These are phyloP conservation scores for Alcis repandata DNA, from an alignment of 2,888 invertebrate species.

Conservation along the genomic window DNA sequence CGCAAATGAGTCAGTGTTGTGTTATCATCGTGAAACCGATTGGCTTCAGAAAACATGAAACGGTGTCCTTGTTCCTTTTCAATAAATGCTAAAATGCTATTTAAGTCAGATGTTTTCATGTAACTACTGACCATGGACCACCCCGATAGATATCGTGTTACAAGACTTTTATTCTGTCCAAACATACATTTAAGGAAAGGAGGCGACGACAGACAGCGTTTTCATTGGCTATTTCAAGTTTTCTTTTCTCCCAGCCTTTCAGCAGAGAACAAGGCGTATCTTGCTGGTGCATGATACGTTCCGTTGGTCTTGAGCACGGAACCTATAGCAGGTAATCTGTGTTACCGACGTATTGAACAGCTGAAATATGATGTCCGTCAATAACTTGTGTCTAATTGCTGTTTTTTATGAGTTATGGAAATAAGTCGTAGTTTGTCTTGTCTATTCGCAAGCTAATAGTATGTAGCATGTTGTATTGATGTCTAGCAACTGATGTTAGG, in stretches of 20 bases:
- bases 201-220: too few species aligned
- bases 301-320: too few species aligned
- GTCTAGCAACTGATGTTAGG: background rate
- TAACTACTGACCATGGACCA: too few species aligned
- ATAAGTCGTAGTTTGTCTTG: background rate
- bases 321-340: too few species aligned
- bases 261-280: too few species aligned
- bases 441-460: background rate
- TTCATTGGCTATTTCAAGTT: too few species aligned
- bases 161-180: too few species aligned
- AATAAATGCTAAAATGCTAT: slow-evolving; percentile 23
- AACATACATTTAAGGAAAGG: too few species aligned
- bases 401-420: background rate
- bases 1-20: slow-evolving; percentile 32
- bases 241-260: too few species aligned
- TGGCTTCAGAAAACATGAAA: slow-evolving; percentile 21
- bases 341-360: background rate
- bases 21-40: slow-evolving; percentile 29
- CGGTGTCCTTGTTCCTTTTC: slow-evolving; percentile 17
- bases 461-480: background rate
- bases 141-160: too few species aligned
- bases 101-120: slow-evolving; percentile 9
- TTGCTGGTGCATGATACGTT: too few species aligned
- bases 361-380: slow-evolving; percentile 3
- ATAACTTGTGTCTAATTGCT: slow-evolving; percentile 2